Evolutionary conservation across 2,888 invertebrate genomes (phyloP).

Genomic region (Hyles lineata): DNA sequence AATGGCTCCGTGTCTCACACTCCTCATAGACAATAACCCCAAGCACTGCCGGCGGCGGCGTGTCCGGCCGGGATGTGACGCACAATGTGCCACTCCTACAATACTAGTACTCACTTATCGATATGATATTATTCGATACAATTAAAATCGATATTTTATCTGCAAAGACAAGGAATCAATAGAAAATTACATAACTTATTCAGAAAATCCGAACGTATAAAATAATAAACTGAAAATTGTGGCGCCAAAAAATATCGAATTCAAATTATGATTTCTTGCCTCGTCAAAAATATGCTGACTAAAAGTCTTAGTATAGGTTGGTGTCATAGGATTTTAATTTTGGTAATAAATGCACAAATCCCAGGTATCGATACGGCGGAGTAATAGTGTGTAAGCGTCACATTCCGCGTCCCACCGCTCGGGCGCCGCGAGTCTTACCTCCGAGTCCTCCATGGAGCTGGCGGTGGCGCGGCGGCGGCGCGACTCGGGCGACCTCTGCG

Average conservation of each 20-base stretch:
- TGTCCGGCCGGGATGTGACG: conserved; percentile 22
- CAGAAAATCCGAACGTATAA: no score
- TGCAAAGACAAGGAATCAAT: not conserved
- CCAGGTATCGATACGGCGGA: no score
- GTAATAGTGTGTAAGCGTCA: conserved; percentile 30
- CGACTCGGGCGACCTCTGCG: conserved; percentile 53
- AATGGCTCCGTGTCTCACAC: conserved; percentile 69
- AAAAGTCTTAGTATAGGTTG: no score
- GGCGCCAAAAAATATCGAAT: no score
- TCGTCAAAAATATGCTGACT: no score
- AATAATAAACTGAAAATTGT: no score
- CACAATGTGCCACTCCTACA: conserved; percentile 18
- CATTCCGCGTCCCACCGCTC: conserved; percentile 51
- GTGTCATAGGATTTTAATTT: no score
- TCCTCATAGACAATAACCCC: conserved; percentile 75
- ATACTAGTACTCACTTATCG: not conserved
- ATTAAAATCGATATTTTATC: conserved; percentile 1
- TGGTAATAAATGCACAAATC: no score
- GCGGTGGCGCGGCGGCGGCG: conserved; percentile 60
- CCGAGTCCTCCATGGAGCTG: conserved; percentile 74
- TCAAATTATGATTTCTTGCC: no score
- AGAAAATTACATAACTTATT: not conserved
- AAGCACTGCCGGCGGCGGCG: conserved; percentile 52
- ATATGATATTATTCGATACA: not conserved
- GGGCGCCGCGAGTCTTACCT: conserved; percentile 69